Evolutionary conservation across 2,888 invertebrate genomes (phyloP).

Genomic region (Caenorhabditis becei): DNA sequence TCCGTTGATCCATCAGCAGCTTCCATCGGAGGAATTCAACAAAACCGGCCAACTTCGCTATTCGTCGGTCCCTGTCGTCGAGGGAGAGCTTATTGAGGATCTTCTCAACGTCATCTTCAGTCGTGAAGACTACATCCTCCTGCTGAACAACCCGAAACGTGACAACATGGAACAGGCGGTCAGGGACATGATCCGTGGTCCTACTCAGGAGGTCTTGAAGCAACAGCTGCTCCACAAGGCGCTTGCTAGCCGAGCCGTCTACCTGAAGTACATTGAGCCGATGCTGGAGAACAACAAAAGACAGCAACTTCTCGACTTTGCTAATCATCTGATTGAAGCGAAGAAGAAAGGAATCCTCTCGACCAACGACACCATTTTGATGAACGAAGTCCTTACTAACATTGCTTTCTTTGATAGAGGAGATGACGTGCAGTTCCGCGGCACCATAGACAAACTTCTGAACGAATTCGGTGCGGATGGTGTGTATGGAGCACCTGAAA

Average conservation of each 20-base stretch:
- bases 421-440: slow-evolving; percentile 28
- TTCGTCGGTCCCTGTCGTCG: slow-evolving; percentile 22
- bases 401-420: slow-evolving; percentile 31
- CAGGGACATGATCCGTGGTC: slow-evolving; percentile 27
- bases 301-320: slow-evolving; percentile 29
- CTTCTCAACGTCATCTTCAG: slow-evolving; percentile 28
- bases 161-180: background rate
- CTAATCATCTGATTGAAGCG: slow-evolving; percentile 12
- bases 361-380: background rate
- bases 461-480: slow-evolving; percentile 4
- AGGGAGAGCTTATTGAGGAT: slow-evolving; percentile 14
- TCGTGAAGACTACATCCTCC: slow-evolving; percentile 8
- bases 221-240: slow-evolving; percentile 39
- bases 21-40: background rate
- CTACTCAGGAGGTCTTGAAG: slow-evolving; percentile 27
- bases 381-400: background rate
- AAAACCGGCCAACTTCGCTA: slow-evolving; percentile 38
- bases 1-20: slow-evolving; percentile 6
- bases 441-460: slow-evolving; percentile 3
- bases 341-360: slow-evolving; percentile 26
- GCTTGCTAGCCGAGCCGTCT: slow-evolving; percentile 25
- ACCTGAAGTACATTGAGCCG: slow-evolving; percentile 17
- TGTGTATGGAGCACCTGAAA: slow-evolving; percentile 6
- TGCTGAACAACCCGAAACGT: slow-evolving; percentile 14
- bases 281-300: slow-evolving; percentile 28